Evolutionary conservation across 2,888 invertebrate genomes (phyloP), one percentile per base, ranked within the genome.

Genomic region (Pasiphila rectangulata): DNA sequence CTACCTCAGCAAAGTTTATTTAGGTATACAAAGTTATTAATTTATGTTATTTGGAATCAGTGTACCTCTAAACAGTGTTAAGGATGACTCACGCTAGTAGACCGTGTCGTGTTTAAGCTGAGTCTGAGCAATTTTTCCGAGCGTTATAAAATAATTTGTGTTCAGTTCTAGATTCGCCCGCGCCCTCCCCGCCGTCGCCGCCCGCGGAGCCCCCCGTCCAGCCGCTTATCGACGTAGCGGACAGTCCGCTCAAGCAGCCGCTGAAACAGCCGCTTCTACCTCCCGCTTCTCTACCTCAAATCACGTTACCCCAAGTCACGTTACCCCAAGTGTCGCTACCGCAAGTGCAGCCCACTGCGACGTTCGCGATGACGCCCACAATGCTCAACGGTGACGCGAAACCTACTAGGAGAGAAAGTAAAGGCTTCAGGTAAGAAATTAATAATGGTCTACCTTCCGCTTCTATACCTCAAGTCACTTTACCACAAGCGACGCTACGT

Each of bases 351-450:
- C 27, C 32, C 0, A 9, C 50, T 17, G 32, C 37, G 10, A 42
- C 37, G 12, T 47, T 50, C 17, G 30, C 45, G 20, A 40, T 50
- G 45, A 43, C 64, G 13, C 63, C 61, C 32, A 61, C 67, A 5
- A 40, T 41, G 21, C 51, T 46, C 45, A 85, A 82, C 46, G 85
- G 83, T 1, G 81, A 83, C 29, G 46, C 59, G 34, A 90, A 80
- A 75, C 65, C 67, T 53, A 70, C 82, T 27, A 84, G 90, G 60
- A 77, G 90, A 86, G 67, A 81, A 52, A 69, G 64, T 20, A 83
- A 83, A 66, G 79, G 75, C 48, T 83, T 83, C 61, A 73, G 91
- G 91, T 67, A 36, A n/a, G n/a, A n/a, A n/a, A n/a, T n/a, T n/a
- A n/a, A n/a, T n/a, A n/a, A n/a, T n/a, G n/a, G n/a, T n/a, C n/a